phyloP scores from a whole-genome alignment of 1,140 invertebrate species.

The Ectropis grisescens region DNA sequence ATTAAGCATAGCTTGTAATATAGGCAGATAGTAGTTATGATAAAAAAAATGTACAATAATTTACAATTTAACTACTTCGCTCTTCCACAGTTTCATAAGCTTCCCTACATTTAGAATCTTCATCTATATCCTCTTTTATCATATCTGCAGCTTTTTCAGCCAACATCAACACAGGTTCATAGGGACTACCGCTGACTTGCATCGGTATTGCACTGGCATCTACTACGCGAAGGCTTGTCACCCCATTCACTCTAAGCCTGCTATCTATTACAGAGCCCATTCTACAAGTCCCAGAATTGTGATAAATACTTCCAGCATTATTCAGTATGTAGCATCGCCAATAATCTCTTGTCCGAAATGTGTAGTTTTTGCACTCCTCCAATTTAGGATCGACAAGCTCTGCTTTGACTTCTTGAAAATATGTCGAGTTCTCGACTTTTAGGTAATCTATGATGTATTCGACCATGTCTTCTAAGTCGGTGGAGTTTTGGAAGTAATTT shows the following conservation, averaged over 20 bases:
- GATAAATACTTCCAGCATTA: conserved; percentile 40
- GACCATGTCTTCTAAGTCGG: conserved; percentile 32
- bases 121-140: conserved; percentile 10
- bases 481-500: conserved; percentile 58
- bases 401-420: conserved; percentile 7
- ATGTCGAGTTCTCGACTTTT: conserved; percentile 3
- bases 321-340: conserved; percentile 52
- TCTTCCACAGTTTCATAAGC: too few relatives aligned
- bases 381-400: conserved; percentile 9
- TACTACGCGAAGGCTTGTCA: conserved; percentile 23
- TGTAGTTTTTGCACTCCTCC: neutral
- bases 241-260: conserved; percentile 43
- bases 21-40: too few relatives aligned
- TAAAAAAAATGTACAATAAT: too few relatives aligned
- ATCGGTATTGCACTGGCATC: conserved; percentile 32
- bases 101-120: too few relatives aligned
- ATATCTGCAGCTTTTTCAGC: conserved; percentile 23
- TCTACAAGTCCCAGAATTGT: conserved; percentile 64
- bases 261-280: conserved; percentile 67
- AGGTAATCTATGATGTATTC: conserved; percentile 9
- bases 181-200: conserved; percentile 16
- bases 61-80: too few relatives aligned
- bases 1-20: too few relatives aligned
- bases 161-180: conserved; percentile 16
- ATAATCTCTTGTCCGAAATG: conserved; percentile 27